Base-by-base conservation (phyloP, 2,113 vertebrate genomes). In the Numenius arquata region DNA sequence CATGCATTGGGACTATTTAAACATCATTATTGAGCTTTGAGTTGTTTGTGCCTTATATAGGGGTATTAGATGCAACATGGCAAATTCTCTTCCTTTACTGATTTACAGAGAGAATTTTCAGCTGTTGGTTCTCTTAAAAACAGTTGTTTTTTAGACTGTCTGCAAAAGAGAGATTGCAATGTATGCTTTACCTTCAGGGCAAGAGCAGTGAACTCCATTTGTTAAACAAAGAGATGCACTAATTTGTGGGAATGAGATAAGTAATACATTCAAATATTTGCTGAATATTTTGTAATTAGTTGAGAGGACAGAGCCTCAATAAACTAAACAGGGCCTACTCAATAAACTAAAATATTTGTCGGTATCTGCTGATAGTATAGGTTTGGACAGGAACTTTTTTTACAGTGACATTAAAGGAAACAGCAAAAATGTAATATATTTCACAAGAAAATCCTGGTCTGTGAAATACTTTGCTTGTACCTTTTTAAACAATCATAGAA, bases 221-320 rank as follows among this genome's bases (percentile, higher is more conserved):
- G 78, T 92, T 96, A 97, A 98, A 97, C 94, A 98, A 82, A 97
- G 88, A 94, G 74, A 88, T 91, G 23, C 90, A 81, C 94, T 86
- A 94, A 93, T 97, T 96, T 98, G 62, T 95, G 78, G 93, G 88
- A 65, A 94, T 47, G 81, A 97, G 96, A 88, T 97, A 97, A 96
- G 95, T 96, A 73, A 90, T 91, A 95, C 83, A 63, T 82, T 94
- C 97, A 98, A 98, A 98, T 98, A 98, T 98, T 98, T 98, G 96
- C 96, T 79, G 58, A 96, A 87, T 87, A 96, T 98, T 98, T 98
- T 98, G 97, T 94, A 98, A 98, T 97, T 96, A 92, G 53, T 61
- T 89, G 58, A 96, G 81, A 97, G 88, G 85, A 87, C 91, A 89
- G 76, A 96, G 34, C 86, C 34, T 95, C 76, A 74, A 95, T 93